Conservation (phyloP, 2,888 invertebrate genomes). For the Dynastes grantii region DNA sequence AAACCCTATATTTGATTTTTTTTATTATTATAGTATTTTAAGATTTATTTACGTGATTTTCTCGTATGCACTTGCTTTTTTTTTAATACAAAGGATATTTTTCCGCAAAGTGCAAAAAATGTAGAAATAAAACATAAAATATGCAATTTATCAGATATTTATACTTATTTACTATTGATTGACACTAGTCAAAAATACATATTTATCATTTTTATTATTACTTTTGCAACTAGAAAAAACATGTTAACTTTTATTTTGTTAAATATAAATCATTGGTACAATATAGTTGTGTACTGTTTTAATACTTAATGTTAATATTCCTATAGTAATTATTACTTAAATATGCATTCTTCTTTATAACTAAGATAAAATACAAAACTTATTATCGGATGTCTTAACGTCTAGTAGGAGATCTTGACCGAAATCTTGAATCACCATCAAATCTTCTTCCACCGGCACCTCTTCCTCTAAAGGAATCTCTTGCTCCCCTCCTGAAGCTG, state of each 20-base stretch:
- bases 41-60: too few species aligned
- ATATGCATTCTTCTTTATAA: constrained; percentile 24
- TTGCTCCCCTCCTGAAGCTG: constrained; percentile 66
- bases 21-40: too few species aligned
- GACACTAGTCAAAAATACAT: too few species aligned
- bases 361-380: constrained; percentile 26
- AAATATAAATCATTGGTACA: constrained; percentile 18
- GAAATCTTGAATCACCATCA: constrained; percentile 59
- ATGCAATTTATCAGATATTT: too few species aligned
- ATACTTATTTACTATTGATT: too few species aligned
- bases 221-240: too few species aligned
- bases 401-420: constrained; percentile 62
- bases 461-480: constrained; percentile 66
- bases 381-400: constrained; percentile 37
- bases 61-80: too few species aligned
- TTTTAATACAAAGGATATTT: too few species aligned
- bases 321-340: constrained; percentile 37
- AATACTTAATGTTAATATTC: constrained; percentile 10
- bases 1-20: too few species aligned
- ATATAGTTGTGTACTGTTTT: not conserved
- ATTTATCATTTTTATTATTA: too few species aligned
- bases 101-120: too few species aligned
- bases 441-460: constrained; percentile 61
- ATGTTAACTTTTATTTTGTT: constrained; percentile 1
- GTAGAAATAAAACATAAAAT: too few species aligned